Conservation (phyloP, 2,797 vertebrate genomes). For the Pipistrellus pipistrellus region DNA sequence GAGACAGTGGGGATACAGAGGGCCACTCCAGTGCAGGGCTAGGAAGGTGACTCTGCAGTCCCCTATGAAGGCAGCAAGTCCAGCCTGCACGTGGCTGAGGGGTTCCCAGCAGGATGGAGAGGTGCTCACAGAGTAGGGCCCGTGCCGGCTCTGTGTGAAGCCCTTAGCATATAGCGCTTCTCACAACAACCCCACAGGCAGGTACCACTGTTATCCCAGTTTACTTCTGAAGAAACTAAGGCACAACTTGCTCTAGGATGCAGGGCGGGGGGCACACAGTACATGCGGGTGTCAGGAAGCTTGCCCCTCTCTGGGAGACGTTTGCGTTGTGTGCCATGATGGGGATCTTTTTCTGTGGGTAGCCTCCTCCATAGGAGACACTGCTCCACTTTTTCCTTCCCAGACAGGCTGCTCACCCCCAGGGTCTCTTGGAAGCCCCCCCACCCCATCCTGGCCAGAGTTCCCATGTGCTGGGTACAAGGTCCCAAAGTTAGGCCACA, state of each 20-base stretch:
- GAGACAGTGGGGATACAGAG: neutral
- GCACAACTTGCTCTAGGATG: neutral
- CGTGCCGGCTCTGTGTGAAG: too few species aligned
- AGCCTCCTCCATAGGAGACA: neutral
- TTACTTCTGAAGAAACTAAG: neutral
- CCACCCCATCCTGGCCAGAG: accelerated
- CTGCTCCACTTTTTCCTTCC: neutral
- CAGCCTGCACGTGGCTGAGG: neutral
- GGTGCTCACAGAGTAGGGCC: accelerated
- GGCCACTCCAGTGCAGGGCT: neutral
- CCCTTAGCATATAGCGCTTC: accelerated
- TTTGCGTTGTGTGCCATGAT: too few species aligned
- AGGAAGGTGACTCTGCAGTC: neutral
- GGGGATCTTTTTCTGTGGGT: neutral
- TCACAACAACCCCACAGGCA: neutral
- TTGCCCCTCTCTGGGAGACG: neutral
- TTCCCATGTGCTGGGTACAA: neutral
- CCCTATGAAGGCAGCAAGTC: neutral
- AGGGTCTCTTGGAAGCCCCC: neutral
- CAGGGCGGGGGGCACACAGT: neutral
- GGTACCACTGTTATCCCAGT: accelerated
- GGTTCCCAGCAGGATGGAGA: neutral
- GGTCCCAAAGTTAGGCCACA: neutral
- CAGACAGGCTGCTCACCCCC: neutral
- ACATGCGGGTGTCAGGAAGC: neutral